phyloP scores from a whole-genome alignment of 2,113 vertebrate genomes.

The Ceyx margarethae region DNA sequence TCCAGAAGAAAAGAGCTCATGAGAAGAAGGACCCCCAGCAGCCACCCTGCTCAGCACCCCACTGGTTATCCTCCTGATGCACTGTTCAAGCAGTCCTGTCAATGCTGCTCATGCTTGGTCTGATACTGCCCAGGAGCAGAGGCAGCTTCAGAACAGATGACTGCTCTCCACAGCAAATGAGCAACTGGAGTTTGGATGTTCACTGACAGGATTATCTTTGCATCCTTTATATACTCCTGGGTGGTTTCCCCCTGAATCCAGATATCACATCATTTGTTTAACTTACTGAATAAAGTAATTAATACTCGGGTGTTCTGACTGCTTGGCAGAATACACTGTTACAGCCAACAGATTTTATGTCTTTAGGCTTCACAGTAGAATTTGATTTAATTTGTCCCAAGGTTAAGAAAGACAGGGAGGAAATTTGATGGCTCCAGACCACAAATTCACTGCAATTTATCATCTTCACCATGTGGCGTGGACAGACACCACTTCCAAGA shows the following conservation, averaged over 20 bases:
- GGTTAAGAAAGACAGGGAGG: constrained; percentile 68
- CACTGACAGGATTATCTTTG: constrained; percentile 3
- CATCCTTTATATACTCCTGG: constrained; percentile 33
- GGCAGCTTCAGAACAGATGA: not conserved
- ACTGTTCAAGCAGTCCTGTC: not conserved
- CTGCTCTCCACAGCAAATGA: constrained; percentile 19
- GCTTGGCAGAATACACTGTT: constrained; percentile 68
- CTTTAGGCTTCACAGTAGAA: constrained; percentile 61
- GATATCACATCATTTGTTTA: constrained; percentile 75
- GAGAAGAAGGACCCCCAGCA: not conserved
- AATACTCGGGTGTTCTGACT: constrained; percentile 64
- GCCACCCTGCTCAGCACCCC: not conserved
- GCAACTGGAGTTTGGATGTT: constrained; percentile 32
- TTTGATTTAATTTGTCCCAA: constrained; percentile 78
- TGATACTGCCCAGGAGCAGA: not conserved
- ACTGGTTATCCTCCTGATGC: not conserved
- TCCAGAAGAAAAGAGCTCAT: not conserved
- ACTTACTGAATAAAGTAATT: constrained; percentile 77
- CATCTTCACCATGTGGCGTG: not conserved
- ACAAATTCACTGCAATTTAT: constrained; percentile 49
- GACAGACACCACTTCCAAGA: not conserved
- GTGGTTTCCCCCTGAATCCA: constrained; percentile 64
- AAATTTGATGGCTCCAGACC: constrained; percentile 52
- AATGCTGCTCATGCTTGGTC: not conserved
- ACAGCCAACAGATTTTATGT: constrained; percentile 70